Evolutionary conservation across 2,888 invertebrate species (phyloP), one percentile per base, ranked within the genome.

Genomic region (Xanthorhoe spadicearia): DNA sequence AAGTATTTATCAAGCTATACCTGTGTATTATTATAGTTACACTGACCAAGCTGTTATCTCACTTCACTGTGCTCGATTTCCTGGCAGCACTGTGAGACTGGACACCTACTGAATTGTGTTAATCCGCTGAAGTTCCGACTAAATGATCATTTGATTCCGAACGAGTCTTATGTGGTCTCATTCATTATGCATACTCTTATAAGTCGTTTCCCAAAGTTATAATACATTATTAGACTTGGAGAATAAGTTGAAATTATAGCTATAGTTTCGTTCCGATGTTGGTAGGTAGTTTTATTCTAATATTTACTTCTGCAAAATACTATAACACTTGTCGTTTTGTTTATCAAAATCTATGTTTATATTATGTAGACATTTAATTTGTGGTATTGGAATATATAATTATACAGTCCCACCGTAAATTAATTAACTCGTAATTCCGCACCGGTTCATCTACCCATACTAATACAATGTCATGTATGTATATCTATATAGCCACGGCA

Each of bases 341-440:
- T n/a, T n/a, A n/a, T n/a, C n/a, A n/a, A n/a, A n/a, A n/a, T n/a
- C n/a, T n/a, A n/a, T n/a, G n/a, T n/a, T n/a, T n/a, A n/a, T n/a
- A n/a, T n/a, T n/a, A n/a, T n/a, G n/a, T n/a, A n/a, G n/a, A n/a
- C n/a, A n/a, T 48, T 7, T 17, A 17, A 17, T 15, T 7, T 17
- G 48, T 17, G 6, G 17, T 48, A 15, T 17, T 84, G 82, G 81
- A 81, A 77, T 78, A 86, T 86, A 82, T 84, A 85, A 87, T 90
- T 87, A 88, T 59, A 51, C 81, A 78, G 77, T 71, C 75, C 76
- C 77, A 80, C 84, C 86, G 83, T 90, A 89, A 85, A 91, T 89
- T 91, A 88, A 91, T 91, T 90, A 89, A 85, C 83, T 81, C 77
- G 82, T 86, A 88, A 90, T 88, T 85, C 83, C 76, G 79, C 80